Conservation (phyloP, 2,888 invertebrate genomes). For the Loripinus fragilis region DNA sequence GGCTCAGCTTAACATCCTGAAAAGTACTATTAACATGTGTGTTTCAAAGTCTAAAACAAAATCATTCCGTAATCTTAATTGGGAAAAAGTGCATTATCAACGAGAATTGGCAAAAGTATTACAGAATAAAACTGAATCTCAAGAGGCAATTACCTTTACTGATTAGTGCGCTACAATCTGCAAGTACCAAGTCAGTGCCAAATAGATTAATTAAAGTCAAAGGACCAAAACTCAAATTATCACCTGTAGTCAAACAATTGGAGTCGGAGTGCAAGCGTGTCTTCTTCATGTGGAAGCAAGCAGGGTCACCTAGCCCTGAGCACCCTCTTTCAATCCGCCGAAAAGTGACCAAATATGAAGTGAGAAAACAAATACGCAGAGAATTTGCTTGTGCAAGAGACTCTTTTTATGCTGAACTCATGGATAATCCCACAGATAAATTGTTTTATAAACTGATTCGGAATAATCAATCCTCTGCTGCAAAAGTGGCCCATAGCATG, state of each 20-base stretch:
- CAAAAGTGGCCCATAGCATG: no score
- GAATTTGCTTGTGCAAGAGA: no score
- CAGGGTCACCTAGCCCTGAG: constrained; percentile 7
- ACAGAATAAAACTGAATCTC: no score
- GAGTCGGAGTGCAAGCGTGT: constrained; percentile 9
- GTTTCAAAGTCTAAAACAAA: background rate
- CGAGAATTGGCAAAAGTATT: background rate
- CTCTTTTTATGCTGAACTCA: no score
- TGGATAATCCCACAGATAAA: no score
- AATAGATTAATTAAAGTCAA: no score
- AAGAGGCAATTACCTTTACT: background rate
- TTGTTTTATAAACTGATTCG: no score
- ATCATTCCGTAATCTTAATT: background rate
- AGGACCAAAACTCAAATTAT: no score
- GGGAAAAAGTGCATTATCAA: constrained; percentile 12
- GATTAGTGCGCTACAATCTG: background rate
- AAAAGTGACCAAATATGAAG: constrained; percentile 14
- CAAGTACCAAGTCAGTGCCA: no score
- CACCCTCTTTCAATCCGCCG: constrained; percentile 18
- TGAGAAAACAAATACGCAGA: no score
- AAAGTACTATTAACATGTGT: background rate
- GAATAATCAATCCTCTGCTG: background rate
- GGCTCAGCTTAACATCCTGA: background rate
- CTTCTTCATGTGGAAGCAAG: no score
- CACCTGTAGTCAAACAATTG: background rate